A percentile compares a stretch with the other conserved stretches of the same genome.
Evolutionary conservation across 1,140 invertebrate species (phyloP).

Genomic region (Spodoptera frugiperda): DNA sequence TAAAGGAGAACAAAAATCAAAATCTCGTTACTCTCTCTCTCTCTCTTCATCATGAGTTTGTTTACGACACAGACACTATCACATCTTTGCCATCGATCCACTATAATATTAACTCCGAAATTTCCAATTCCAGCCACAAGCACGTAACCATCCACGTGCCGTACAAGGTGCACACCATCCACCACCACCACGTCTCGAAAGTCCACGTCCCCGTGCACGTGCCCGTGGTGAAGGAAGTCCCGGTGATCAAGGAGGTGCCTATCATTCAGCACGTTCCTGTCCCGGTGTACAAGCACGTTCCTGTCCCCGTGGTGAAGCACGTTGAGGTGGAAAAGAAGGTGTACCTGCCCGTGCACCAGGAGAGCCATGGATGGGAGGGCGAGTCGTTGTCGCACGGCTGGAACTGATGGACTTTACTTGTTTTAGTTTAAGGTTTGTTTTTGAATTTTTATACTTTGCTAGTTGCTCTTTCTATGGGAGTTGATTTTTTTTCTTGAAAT

Average conservation of each 20-base stretch:
- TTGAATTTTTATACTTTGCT: neutral
- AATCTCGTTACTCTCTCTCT: too few species aligned
- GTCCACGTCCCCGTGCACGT: constrained; percentile 85
- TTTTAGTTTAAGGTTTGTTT: constrained; percentile 68
- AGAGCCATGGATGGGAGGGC: constrained; percentile 79
- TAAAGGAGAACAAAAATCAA: too few species aligned
- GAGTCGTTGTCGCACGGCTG: constrained; percentile 82
- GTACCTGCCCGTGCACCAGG: constrained; percentile 68
- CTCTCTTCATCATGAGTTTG: too few species aligned
- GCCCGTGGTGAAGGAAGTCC: constrained; percentile 81
- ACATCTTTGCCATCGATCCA: too few species aligned
- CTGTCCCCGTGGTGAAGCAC: constrained; percentile 78
- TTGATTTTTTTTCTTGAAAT: too few species aligned
- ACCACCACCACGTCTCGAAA: constrained; percentile 88
- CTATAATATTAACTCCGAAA: constrained; percentile 22
- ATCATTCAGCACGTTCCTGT: constrained; percentile 76
- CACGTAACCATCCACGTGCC: constrained; percentile 88
- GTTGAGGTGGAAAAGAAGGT: constrained; percentile 80
- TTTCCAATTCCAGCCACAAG: constrained; percentile 76
- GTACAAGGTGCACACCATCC: constrained; percentile 88
- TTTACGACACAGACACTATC: too few species aligned
- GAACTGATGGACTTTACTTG: constrained; percentile 68
- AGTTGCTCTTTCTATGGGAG: too few species aligned
- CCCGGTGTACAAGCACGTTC: constrained; percentile 74
- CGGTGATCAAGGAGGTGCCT: constrained; percentile 77